Evolutionary conservation across 2,797 vertebrate species (phyloP).

Genomic region (Taenioides sp.): DNA sequence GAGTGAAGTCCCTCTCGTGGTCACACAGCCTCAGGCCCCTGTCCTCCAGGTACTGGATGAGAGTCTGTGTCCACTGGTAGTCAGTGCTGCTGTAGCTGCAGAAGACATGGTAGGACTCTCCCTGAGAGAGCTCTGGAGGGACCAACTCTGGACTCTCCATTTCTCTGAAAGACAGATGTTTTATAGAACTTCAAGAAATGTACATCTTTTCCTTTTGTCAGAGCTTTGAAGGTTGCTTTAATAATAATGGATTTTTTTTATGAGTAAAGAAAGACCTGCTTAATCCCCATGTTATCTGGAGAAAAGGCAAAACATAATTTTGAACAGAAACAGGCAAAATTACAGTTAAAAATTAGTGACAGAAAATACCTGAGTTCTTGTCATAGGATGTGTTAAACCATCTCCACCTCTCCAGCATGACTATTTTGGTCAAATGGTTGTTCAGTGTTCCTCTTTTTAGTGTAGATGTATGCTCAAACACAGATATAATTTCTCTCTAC

Average conservation of each 20-base stretch:
- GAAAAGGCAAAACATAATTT: too few species aligned
- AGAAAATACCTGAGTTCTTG: too few species aligned
- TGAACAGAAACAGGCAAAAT: too few species aligned
- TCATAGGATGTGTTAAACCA: background rate
- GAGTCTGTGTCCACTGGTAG: background rate
- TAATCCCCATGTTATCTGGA: too few species aligned
- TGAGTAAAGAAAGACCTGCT: too few species aligned
- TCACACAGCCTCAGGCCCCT: conserved; percentile 54
- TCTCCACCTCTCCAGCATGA: too few species aligned
- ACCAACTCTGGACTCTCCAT: background rate
- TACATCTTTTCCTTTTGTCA: too few species aligned
- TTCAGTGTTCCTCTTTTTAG: background rate
- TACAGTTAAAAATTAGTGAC: too few species aligned
- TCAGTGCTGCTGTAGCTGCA: conserved; percentile 9
- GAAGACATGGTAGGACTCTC: conserved; percentile 5
- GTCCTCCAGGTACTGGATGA: conserved; percentile 46
- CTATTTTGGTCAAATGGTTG: background rate
- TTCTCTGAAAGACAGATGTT: background rate
- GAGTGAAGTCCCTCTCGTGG: conserved; percentile 67
- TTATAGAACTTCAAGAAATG: background rate
- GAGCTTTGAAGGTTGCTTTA: too few species aligned
- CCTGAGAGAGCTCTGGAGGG: background rate
- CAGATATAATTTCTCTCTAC: too few species aligned
- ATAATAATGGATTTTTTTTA: too few species aligned
- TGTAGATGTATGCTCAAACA: background rate